Conservation (phyloP, 1,140 invertebrate genomes). For the Microplitis demolitor region DNA sequence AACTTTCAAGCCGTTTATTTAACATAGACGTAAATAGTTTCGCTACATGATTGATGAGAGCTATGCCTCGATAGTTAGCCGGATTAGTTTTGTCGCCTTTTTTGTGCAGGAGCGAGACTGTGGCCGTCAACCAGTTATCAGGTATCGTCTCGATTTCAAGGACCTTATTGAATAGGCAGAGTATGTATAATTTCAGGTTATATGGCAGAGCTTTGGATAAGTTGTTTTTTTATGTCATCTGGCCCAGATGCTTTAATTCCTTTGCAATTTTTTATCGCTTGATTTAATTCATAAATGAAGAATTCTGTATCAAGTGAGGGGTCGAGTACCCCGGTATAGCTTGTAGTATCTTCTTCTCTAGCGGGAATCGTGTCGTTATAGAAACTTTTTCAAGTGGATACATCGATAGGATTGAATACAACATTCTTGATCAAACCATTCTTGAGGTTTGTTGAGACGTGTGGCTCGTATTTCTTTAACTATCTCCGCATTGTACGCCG, state of each 20-base stretch:
- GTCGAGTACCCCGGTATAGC: not conserved
- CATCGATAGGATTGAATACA: not conserved
- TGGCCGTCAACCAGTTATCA: not conserved
- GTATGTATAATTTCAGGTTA: not conserved
- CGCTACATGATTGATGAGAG: not conserved
- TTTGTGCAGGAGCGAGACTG: not conserved
- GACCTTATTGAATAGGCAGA: not conserved
- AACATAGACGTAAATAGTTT: not conserved
- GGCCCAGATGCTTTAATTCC: conserved; percentile 23
- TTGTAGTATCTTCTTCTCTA: not conserved
- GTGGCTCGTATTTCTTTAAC: too few species aligned
- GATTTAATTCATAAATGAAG: not conserved
- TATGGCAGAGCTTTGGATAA: conserved; percentile 13
- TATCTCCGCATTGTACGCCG: too few species aligned
- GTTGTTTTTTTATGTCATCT: conserved; percentile 25
- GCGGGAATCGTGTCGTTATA: not conserved
- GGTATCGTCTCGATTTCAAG: not conserved
- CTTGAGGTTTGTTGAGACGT: too few species aligned
- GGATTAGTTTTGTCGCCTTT: not conserved
- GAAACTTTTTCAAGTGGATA: not conserved
- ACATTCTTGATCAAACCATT: too few species aligned
- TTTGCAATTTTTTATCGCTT: not conserved
- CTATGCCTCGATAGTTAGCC: not conserved
- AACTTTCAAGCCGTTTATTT: not conserved
- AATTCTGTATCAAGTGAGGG: not conserved